Evolutionary conservation across 2,888 invertebrate genomes (phyloP).

Genomic region (Encarsia formosa): DNA sequence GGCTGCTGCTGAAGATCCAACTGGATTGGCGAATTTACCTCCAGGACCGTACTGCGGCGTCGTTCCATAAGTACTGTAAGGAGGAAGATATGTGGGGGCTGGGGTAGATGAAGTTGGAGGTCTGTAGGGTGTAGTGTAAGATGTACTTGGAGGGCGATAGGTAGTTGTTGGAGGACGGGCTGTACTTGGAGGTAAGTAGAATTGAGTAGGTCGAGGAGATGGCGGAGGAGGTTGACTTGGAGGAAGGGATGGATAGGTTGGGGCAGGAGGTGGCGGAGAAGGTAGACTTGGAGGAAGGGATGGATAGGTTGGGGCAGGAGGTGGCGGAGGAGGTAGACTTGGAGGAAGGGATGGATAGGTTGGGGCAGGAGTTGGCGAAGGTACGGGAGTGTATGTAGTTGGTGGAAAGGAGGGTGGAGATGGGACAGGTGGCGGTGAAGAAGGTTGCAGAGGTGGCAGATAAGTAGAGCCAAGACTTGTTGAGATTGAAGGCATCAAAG

Average conservation of each 20-base stretch:
- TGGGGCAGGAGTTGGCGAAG: constrained; percentile 20
- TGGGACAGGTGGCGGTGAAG: constrained; percentile 16
- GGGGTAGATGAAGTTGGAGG: constrained; percentile 19
- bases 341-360: constrained; percentile 14
- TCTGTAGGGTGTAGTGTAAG: constrained; percentile 14
- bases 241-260: constrained; percentile 12
- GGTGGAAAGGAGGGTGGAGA: constrained; percentile 18
- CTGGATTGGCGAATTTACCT: neutral
- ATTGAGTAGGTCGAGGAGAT: constrained; percentile 20
- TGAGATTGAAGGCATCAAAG: constrained; percentile 4
- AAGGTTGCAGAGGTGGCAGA: constrained; percentile 14
- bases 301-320: constrained; percentile 13
- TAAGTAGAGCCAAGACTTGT: neutral
- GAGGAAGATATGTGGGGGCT: constrained; percentile 27
- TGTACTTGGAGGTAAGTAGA: constrained; percentile 31
- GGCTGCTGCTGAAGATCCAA: neutral
- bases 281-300: constrained; percentile 17
- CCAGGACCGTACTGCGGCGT: neutral
- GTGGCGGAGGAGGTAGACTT: constrained; percentile 15
- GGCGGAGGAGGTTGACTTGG: constrained; percentile 9
- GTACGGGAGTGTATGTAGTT: constrained; percentile 19
- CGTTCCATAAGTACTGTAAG: constrained; percentile 5
- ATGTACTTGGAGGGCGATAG: constrained; percentile 26
- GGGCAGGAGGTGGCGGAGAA: constrained; percentile 14
- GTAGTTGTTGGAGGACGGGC: constrained; percentile 2